A percentile compares a stretch with the other conserved stretches of the same genome.
Evolutionary conservation across 2,888 invertebrate species (phyloP).

Genomic region (Omphaloscelis lunosa): DNA sequence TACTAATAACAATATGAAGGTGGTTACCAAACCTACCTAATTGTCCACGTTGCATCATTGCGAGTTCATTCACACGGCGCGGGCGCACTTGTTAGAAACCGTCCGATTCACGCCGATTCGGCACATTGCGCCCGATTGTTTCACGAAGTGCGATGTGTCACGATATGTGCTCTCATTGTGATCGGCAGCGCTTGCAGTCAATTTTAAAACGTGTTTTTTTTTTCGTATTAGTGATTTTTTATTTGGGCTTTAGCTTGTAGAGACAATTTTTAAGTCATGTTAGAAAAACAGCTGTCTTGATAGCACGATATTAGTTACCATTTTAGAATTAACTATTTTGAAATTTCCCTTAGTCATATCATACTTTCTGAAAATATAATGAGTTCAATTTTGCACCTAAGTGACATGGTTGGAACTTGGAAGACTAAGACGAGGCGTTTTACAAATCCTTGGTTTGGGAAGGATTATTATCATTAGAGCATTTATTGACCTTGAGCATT

Average conservation of each 20-base stretch:
- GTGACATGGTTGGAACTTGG: too few relatives aligned
- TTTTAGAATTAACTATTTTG: too few relatives aligned
- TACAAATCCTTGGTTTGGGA: too few relatives aligned
- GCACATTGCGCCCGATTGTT: conserved; percentile 68
- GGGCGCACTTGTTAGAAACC: conserved; percentile 67
- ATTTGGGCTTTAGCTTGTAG: neutral
- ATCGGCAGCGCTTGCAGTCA: conserved; percentile 31
- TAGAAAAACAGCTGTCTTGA: too few relatives aligned
- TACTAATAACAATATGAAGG: conserved; percentile 53
- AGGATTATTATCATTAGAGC: too few relatives aligned
- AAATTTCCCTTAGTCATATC: too few relatives aligned
- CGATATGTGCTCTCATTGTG: conserved; percentile 58
- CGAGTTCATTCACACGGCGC: conserved; percentile 70
- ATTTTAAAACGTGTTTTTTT: conserved; percentile 11
- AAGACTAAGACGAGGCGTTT: too few relatives aligned
- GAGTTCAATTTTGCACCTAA: too few relatives aligned
- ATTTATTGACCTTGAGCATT: too few relatives aligned
- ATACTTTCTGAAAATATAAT: too few relatives aligned
- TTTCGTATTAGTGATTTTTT: conserved; percentile 5
- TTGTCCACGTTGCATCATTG: conserved; percentile 69
- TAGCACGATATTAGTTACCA: too few relatives aligned
- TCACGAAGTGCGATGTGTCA: conserved; percentile 67
- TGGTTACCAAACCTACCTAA: conserved; percentile 65
- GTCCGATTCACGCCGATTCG: conserved; percentile 68
- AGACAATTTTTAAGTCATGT: too few relatives aligned